phyloP scores from a whole-genome alignment of 1,140 invertebrate genomes.

The Luehdorfia chinensis region DNA sequence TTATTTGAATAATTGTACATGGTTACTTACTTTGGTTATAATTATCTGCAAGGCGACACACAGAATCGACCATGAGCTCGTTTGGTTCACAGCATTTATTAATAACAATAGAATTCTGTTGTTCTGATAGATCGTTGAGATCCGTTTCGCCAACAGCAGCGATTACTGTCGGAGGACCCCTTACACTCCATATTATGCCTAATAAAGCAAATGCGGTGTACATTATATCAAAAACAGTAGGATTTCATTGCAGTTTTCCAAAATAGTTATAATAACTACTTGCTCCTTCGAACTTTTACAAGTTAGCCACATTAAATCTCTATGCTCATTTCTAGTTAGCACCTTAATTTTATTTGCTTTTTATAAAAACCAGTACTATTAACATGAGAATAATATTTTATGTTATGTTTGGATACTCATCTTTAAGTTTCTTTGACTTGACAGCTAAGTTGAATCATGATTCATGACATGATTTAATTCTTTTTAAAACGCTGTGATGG shows the following conservation, averaged over 20 bases:
- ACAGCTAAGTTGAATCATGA: constrained; percentile 17
- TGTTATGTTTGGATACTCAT: not conserved
- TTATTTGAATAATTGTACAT: constrained; percentile 8
- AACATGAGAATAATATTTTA: no score
- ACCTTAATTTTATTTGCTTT: not conserved
- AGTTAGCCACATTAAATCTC: not conserved
- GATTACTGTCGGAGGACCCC: constrained; percentile 3
- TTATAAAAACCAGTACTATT: no score
- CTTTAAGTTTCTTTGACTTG: constrained; percentile 1
- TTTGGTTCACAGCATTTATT: constrained; percentile 87
- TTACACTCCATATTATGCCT: constrained; percentile 10
- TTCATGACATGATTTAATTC: no score
- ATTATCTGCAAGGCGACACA: constrained; percentile 79
- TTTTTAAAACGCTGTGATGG: constrained; percentile 1
- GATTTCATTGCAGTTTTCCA: constrained; percentile 1
- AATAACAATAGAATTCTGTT: constrained; percentile 71
- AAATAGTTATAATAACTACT: not conserved
- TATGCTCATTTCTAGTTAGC: not conserved
- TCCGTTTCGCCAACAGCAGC: constrained; percentile 51
- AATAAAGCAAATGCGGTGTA: constrained; percentile 17
- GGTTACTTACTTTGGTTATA: constrained; percentile 75
- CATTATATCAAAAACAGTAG: constrained; percentile 20
- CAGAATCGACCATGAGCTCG: constrained; percentile 83
- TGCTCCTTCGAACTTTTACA: not conserved
- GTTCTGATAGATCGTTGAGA: constrained; percentile 62